Percentiles rank a stretch among this genome's conserved stretches.
phyloP scores from a whole-genome alignment of 2,113 vertebrate species.

The Columbina picui region DNA sequence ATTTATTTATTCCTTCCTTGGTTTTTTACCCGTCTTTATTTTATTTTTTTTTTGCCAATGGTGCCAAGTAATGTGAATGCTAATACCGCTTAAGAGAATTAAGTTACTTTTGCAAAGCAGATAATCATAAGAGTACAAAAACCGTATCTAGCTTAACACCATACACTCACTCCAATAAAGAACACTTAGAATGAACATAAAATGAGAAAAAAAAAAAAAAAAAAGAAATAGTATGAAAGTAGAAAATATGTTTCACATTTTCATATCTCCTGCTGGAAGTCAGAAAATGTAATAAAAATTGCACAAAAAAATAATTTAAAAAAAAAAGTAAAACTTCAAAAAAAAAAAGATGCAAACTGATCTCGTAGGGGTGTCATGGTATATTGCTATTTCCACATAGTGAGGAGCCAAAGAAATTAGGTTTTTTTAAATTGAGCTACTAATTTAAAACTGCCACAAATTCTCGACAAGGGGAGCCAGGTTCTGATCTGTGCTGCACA shows the following conservation, averaged over 20 bases:
- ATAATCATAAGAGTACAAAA: conserved; percentile 89
- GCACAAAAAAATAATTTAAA: conserved; percentile 67
- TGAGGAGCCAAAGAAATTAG: conserved; percentile 84
- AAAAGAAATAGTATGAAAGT: conserved; percentile 74
- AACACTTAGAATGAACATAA: conserved; percentile 80
- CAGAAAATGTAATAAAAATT: conserved; percentile 78
- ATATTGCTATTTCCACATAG: conserved; percentile 81
- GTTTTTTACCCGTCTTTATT: conserved; percentile 68
- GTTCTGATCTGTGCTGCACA: conserved; percentile 31
- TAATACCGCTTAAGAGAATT: conserved; percentile 92
- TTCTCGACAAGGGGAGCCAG: not conserved
- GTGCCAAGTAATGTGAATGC: conserved; percentile 99
- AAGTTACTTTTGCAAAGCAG: conserved; percentile 94
- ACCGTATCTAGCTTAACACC: conserved; percentile 85
- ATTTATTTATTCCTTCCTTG: conserved; percentile 56
- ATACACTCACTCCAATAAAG: conserved; percentile 86
- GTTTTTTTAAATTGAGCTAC: conserved; percentile 68
- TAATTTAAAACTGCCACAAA: conserved; percentile 49
- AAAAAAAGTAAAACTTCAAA: conserved; percentile 42
- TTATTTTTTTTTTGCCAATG: conserved; percentile 87
- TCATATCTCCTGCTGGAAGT: conserved; percentile 83
- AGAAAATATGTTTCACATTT: conserved; percentile 78
- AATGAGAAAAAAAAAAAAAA: conserved; percentile 65
- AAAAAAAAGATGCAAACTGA: conserved; percentile 77
- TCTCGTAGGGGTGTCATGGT: conserved; percentile 78